Conservation (phyloP, 2,797 vertebrate genomes). For the Spatula versicolor region DNA sequence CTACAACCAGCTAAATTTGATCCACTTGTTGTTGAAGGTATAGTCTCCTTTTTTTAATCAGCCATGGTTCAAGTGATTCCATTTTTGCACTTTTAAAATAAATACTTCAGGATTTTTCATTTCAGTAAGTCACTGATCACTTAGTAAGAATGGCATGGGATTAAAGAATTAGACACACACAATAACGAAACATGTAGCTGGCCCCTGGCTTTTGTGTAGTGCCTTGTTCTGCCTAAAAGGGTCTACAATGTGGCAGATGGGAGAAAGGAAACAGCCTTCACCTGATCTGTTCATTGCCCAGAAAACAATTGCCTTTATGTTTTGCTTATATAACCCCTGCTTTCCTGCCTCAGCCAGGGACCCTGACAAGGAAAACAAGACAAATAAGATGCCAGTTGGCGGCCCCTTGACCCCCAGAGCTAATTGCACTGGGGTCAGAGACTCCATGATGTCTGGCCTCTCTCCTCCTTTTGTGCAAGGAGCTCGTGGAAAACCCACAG, state of each 20-base stretch:
- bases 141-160: conserved; percentile 22
- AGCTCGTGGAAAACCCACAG: background rate
- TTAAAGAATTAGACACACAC: conserved; percentile 53
- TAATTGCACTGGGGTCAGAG: background rate
- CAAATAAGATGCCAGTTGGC: background rate
- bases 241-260: background rate
- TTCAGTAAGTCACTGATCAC: background rate
- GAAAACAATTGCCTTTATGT: conserved; percentile 32
- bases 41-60: conserved; percentile 32
- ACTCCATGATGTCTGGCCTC: background rate
- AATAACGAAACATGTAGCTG: conserved; percentile 21
- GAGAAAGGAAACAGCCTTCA: conserved; percentile 56
- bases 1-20: conserved; percentile 23
- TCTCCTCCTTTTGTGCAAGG: background rate
- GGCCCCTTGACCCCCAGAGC: background rate
- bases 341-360: conserved; percentile 33
- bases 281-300: conserved; percentile 49
- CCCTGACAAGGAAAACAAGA: background rate
- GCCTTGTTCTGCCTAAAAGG: conserved; percentile 37
- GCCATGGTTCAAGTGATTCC: background rate
- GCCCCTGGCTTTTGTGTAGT: conserved; percentile 58
- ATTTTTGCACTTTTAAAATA: conserved; percentile 31
- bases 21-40: conserved; percentile 27
- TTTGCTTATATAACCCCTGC: conserved; percentile 27
- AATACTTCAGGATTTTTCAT: conserved; percentile 12